Base-by-base conservation (phyloP, 2,888 invertebrate species). In the Entomobrya proxima region DNA sequence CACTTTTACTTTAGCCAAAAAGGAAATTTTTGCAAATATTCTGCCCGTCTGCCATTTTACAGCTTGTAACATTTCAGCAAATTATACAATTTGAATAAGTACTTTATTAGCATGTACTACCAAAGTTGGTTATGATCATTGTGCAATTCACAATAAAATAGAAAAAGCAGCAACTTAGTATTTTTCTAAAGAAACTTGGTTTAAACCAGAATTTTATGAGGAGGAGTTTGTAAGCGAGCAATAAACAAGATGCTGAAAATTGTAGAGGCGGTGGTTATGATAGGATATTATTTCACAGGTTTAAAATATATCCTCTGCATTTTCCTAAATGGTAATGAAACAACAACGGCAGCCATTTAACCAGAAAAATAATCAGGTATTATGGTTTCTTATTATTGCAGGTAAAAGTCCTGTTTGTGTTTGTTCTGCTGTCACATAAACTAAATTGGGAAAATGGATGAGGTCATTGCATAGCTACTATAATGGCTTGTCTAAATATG, bases 31-130 rank as follows among this genome's bases (percentile, higher is more conserved):
- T n/a, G n/a, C n/a, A n/a, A n/a, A n/a, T n/a, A n/a, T n/a, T n/a
- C n/a, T n/a, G n/a, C n/a, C n/a, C n/a, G n/a, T n/a, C n/a, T n/a
- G n/a, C n/a, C 1, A 9, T 40, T 69, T 69, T 15, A 18, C 64
- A 32, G 32, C 27, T 69, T 40, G 64, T 69, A 40, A 6, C 15
- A 21, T 69, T 40, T 40, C 64, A 24, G 64, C 24, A 64, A 30
- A 37, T 78, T n/a, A n/a, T n/a, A n/a, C n/a, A n/a, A 47, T 78
- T 78, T 78, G 64, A 77, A 44, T 61, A 69, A 40, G 78, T 50
- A n/a, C n/a, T n/a, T 78, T 58, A 77, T 77, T 77, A 75, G 77
- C 77, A 77, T 77, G 44, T 61, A 61, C 50, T 47, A 30, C 78
- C 78, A 78, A 78, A 78, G 67, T 78, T 78, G 78, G 78, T 7